Percentiles rank a stretch among this genome's conserved stretches.
Evolutionary conservation across 2,113 vertebrate genomes (phyloP).

Genomic region (Pelobates fuscus): DNA sequence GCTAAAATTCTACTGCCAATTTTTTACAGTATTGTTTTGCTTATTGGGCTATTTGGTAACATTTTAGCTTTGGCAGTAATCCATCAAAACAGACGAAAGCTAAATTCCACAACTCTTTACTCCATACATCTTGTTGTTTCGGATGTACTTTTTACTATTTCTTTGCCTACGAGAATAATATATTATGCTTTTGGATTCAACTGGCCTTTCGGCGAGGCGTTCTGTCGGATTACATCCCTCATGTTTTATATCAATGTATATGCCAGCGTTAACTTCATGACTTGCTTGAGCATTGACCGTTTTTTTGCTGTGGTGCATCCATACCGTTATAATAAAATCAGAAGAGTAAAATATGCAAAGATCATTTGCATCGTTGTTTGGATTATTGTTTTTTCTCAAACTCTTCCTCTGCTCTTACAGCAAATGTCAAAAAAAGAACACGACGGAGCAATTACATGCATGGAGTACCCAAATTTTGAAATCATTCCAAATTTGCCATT

Average conservation of each 20-base stretch:
- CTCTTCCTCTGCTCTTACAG: constrained; percentile 81
- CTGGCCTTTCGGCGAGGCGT: constrained; percentile 80
- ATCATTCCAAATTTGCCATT: constrained; percentile 70
- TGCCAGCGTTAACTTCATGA: constrained; percentile 95
- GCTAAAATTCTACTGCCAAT: constrained; percentile 80
- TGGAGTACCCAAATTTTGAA: constrained; percentile 97
- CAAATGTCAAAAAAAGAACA: constrained; percentile 71
- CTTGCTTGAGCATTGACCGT: constrained; percentile 90
- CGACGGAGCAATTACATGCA: constrained; percentile 76
- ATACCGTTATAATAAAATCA: constrained; percentile 76
- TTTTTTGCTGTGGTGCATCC: constrained; percentile 92
- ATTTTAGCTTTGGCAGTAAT: constrained; percentile 85
- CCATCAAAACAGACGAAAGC: constrained; percentile 87
- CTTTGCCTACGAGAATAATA: constrained; percentile 80
- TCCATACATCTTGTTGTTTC: constrained; percentile 93
- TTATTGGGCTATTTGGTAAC: constrained; percentile 85
- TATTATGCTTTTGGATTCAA: constrained; percentile 90
- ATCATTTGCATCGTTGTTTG: constrained; percentile 83
- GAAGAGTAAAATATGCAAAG: constrained; percentile 79
- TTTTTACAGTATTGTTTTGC: constrained; percentile 78
- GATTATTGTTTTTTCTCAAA: constrained; percentile 86
- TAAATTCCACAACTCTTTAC: constrained; percentile 95
- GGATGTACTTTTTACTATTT: constrained; percentile 86
- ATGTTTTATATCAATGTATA: constrained; percentile 95
- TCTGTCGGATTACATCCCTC: constrained; percentile 81